Base-by-base conservation (phyloP, 2,113 vertebrate species). In the Mandrillus leucophaeus region DNA sequence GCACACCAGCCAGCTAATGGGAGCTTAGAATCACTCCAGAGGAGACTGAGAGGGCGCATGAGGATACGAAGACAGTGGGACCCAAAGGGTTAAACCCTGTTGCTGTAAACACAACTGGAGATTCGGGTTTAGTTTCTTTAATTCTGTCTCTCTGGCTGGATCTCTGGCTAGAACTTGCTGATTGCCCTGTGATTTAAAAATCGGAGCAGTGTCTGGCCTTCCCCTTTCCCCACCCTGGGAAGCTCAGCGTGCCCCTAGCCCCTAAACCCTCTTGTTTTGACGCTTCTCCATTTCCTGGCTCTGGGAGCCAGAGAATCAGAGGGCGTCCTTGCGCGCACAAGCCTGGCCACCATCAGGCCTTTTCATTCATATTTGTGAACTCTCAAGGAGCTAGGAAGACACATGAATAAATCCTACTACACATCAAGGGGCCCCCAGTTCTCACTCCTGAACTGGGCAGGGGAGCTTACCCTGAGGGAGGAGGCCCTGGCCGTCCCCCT, bases 11-110 rank as follows among this genome's bases (percentile, higher is more conserved):
- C n/a, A 30, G 43, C 17, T 81, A 16, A 68, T 5, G 17, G 35
- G 52, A 61, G 27, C 66, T 88, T 57, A 40, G 17, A 83, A n/a
- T 35, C 1, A 3, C 43, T 78, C 52, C 17, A 17, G 13, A 50
- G 66, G 52, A 45, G 18, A 8, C 32, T 73, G 8, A 8, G 25
- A 35, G 84, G 52, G 43, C 35, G 83, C 40, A 4, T 57, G 40
- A 82, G 59, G 35, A 1, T 52, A 17, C 55, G 48, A 52, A 40
- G 79, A 25, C 6, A 1, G 3, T 38, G 85, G 45, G 23, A 61
- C 48, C 10, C 0, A 40, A 89, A 88, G 88, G 81, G 93, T 94
- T 98, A 97, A 97, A 70, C 27, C 79, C 38, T 80, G 55, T 86
- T 83, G 73, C 79, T 93, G 43, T 89, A 18, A 89, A 73, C 88